Percentiles rank a stretch among this genome's conserved stretches.
Evolutionary conservation across 2,797 vertebrate species (phyloP).

Genomic region (Pteronotus mesoamericanus): DNA sequence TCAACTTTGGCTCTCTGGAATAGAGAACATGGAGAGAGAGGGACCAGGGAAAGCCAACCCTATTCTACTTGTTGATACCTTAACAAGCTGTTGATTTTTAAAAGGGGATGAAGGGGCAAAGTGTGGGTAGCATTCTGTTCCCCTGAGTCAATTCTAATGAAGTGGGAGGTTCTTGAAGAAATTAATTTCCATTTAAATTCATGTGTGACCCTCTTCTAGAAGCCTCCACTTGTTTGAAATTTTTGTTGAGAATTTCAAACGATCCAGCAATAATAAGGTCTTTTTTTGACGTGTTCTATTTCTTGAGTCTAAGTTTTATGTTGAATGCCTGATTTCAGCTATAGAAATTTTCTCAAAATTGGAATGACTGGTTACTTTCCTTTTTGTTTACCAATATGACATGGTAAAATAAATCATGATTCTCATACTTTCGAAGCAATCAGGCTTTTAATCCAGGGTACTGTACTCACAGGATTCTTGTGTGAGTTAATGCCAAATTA

Average conservation of each 20-base stretch:
- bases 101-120: slow-evolving; percentile 68
- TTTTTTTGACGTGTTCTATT: slow-evolving; percentile 45
- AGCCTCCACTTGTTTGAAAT: slow-evolving; percentile 70
- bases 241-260: slow-evolving; percentile 72
- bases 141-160: slow-evolving; percentile 75
- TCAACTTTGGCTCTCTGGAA: slow-evolving; percentile 71
- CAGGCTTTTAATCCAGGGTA: slow-evolving; percentile 53
- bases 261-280: slow-evolving; percentile 60
- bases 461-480: slow-evolving; percentile 43
- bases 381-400: slow-evolving; percentile 55
- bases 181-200: slow-evolving; percentile 78
- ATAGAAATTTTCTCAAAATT: slow-evolving; percentile 32
- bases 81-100: slow-evolving; percentile 76
- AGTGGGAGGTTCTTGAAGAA: slow-evolving; percentile 73
- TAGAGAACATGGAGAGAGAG: slow-evolving; percentile 51
- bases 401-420: slow-evolving; percentile 53
- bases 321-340: slow-evolving; percentile 45
- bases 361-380: slow-evolving; percentile 37
- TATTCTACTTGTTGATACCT: slow-evolving; percentile 73
- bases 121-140: slow-evolving; percentile 71
- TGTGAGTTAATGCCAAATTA: slow-evolving; percentile 51
- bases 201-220: slow-evolving; percentile 71
- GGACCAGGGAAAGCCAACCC: slow-evolving; percentile 57
- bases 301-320: slow-evolving; percentile 48
- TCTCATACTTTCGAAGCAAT: slow-evolving; percentile 47